Conservation (phyloP, 2,797 vertebrate species). For the Synanceia verrucosa region DNA sequence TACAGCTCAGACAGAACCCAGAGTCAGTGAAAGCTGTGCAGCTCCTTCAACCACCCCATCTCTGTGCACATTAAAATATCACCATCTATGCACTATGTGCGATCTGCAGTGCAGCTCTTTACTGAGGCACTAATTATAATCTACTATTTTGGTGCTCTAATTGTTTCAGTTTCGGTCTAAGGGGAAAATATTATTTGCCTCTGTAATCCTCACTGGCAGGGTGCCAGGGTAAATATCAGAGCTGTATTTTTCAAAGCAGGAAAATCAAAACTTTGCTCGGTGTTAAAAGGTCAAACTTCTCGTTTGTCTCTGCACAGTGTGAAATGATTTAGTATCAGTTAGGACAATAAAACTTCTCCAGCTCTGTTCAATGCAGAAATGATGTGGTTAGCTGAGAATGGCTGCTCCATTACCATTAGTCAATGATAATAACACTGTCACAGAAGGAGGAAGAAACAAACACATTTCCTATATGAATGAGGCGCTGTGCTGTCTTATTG, state of each 20-base stretch:
- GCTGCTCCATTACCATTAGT: slow-evolving; percentile 39
- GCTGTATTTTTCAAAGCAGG: slow-evolving; percentile 16
- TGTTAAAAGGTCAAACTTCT: slow-evolving; percentile 47
- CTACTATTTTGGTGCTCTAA: slow-evolving; percentile 52
- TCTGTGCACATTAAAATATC: slow-evolving; percentile 40
- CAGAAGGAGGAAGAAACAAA: slow-evolving; percentile 30
- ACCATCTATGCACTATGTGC: slow-evolving; percentile 7
- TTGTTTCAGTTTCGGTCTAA: slow-evolving; percentile 54
- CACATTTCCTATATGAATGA: slow-evolving; percentile 33
- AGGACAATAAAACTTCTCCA: slow-evolving; percentile 19
- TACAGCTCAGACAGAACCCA: slow-evolving; percentile 52
- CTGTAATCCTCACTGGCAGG: slow-evolving; percentile 32
- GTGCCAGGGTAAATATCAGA: slow-evolving; percentile 40
- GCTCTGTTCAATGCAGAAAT: neutral
- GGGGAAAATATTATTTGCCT: slow-evolving; percentile 18
- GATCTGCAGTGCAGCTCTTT: slow-evolving; percentile 41
- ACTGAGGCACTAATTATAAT: slow-evolving; percentile 52
- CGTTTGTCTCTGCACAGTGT: slow-evolving; percentile 21
- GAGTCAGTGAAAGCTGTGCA: slow-evolving; percentile 19
- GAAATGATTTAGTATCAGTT: slow-evolving; percentile 25
- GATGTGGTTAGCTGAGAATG: slow-evolving; percentile 28
- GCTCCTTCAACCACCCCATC: slow-evolving; percentile 17
- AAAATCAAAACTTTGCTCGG: slow-evolving; percentile 19
- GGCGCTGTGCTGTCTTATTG: slow-evolving; percentile 19
- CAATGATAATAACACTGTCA: slow-evolving; percentile 46